phyloP scores from a whole-genome alignment of 2,113 vertebrate species.

The Salvator merianae region DNA sequence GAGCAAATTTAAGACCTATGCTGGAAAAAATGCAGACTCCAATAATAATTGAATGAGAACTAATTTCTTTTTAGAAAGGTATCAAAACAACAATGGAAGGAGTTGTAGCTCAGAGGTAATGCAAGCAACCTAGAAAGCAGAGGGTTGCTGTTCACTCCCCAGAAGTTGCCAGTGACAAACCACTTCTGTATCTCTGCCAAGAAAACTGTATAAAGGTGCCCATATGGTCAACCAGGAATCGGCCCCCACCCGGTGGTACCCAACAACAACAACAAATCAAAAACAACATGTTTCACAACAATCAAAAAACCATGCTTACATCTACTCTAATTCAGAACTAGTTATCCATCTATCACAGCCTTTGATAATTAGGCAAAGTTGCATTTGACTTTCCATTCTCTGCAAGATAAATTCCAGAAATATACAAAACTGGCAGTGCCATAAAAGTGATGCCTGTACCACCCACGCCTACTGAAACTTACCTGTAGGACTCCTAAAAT shows the following conservation, averaged over 20 bases:
- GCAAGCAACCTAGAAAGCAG: too few relatives aligned
- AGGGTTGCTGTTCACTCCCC: too few relatives aligned
- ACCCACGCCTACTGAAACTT: conserved; percentile 45
- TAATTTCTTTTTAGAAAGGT: not conserved
- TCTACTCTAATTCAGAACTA: not conserved
- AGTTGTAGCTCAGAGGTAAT: too few relatives aligned
- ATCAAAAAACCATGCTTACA: not conserved
- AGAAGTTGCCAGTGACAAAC: too few relatives aligned
- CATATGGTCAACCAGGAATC: too few relatives aligned
- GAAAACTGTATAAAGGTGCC: too few relatives aligned
- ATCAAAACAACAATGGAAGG: too few relatives aligned
- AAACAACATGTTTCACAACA: not conserved
- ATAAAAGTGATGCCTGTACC: not conserved
- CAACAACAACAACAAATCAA: not conserved
- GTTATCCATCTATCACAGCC: not conserved
- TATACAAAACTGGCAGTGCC: not conserved
- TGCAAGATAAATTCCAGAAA: not conserved
- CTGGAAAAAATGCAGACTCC: not conserved
- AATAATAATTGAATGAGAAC: conserved; percentile 12
- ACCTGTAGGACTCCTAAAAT: conserved; percentile 76
- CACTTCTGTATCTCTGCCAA: too few relatives aligned
- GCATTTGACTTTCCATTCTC: not conserved
- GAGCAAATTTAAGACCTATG: not conserved
- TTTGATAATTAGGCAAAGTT: conserved; percentile 3
- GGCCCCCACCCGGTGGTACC: too few relatives aligned